Evolutionary conservation across 2,888 invertebrate genomes (phyloP).

Genomic region (Cryptosula pallasiana): DNA sequence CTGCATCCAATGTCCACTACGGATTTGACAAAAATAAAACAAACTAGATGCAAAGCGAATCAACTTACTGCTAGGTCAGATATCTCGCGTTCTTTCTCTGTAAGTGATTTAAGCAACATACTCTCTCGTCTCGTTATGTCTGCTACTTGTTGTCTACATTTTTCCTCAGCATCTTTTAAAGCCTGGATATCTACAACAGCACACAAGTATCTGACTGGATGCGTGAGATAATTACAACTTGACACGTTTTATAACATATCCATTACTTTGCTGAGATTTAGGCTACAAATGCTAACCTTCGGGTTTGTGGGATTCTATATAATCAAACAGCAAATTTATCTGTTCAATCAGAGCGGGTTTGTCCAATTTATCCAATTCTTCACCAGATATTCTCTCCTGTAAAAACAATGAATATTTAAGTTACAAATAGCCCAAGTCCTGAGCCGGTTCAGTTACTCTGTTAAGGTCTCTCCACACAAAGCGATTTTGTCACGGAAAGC

Average conservation of each 20-base stretch:
- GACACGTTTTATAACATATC: too few relatives aligned
- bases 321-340: background rate
- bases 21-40: too few relatives aligned
- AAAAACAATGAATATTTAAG: too few relatives aligned
- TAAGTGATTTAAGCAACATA: conserved; percentile 81
- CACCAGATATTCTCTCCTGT: background rate
- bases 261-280: too few relatives aligned
- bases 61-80: conserved; percentile 86
- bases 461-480: too few relatives aligned
- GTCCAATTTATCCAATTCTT: conserved; percentile 9
- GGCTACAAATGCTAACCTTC: background rate
- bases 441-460: too few relatives aligned
- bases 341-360: background rate
- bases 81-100: conserved; percentile 92
- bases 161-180: conserved; percentile 72
- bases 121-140: conserved; percentile 88
- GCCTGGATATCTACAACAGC: conserved; percentile 67
- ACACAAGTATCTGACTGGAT: too few relatives aligned
- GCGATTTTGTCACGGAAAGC: too few relatives aligned
- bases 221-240: too few relatives aligned
- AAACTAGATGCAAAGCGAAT: too few relatives aligned
- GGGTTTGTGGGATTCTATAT: background rate
- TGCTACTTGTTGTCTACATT: conserved; percentile 71
- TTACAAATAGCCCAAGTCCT: too few relatives aligned
- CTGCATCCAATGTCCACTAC: too few relatives aligned